Base-by-base conservation (phyloP, 2,797 vertebrate species). In the Sebastes matsubarae region DNA sequence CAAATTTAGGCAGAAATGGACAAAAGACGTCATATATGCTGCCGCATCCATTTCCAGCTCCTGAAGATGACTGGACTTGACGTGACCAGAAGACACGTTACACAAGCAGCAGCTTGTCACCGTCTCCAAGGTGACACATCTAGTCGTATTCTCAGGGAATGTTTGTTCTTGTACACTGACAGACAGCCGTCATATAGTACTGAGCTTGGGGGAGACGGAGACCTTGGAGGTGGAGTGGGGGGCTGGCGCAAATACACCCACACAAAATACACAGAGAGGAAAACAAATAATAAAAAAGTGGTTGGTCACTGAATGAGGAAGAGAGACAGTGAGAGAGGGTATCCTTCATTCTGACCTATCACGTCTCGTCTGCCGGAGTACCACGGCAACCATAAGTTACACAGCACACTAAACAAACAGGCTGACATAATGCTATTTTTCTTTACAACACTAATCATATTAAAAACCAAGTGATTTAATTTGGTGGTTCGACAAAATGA, bases 51-150 rank as follows among this genome's bases (percentile, higher is more conserved):
- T 68, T 36, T 36, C 34, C 34, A 36, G 34, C 34, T 36, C 38
- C 75, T 58, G 29, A 75, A 71, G 79, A 85, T 32, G 78, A 89
- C 69, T n/a, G 46, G 54, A 73, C 80, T 63, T 57, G 12, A 78
- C 65, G 55, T 58, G 76, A 69, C 87, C 78, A 55, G 61, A 59
- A 72, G 84, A 82, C 60, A 64, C 0, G 16, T 87, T 82, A 79
- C 25, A 34, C 68, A 86, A 88, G 46, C 42, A 52, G 76, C 59
- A 72, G 71, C 72, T 65, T 24, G 52, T 72, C 79, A 18, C 9
- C 1, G 54, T 74, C 75, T 75, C 0, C 25, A 34, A 11, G 18
- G 6, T 42, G 57, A 65, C 46, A 61, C 64, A 36, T 36, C 34
- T 36, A 14, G 32, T 58, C 67, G n/a, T 72, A 57, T 58, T 64